Conservation (phyloP, 1,140 invertebrate genomes). For the Propsilocerus akamusi region DNA sequence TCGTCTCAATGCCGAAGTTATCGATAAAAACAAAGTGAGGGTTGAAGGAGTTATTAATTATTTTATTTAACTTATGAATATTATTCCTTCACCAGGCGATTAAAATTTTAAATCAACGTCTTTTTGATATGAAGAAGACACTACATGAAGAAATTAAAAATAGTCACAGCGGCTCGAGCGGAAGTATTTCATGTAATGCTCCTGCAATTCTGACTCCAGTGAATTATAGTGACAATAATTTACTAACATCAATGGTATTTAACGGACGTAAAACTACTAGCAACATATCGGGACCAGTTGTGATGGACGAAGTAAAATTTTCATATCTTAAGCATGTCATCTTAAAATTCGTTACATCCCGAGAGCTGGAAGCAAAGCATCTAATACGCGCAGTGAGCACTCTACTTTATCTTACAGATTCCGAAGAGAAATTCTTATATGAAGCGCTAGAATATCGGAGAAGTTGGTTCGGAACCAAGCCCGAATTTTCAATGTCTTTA, state of each 20-base stretch:
- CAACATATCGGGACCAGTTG: constrained; percentile 21
- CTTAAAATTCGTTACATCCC: constrained; percentile 76
- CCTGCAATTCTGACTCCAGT: constrained; percentile 10
- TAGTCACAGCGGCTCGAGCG: constrained; percentile 21
- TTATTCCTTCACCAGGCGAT: constrained; percentile 44
- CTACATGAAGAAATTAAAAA: constrained; percentile 66
- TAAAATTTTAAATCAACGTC: constrained; percentile 67
- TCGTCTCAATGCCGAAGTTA: constrained; percentile 52
- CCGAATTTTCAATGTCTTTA: too few relatives aligned
- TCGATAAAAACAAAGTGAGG: constrained; percentile 56
- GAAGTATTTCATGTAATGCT: constrained; percentile 10
- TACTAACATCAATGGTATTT: background rate
- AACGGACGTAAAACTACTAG: background rate
- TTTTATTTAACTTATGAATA: background rate
- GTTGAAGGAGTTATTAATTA: background rate
- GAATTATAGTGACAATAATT: constrained; percentile 6
- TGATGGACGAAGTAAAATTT: constrained; percentile 28
- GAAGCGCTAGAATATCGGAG: constrained; percentile 76
- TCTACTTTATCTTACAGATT: constrained; percentile 60
- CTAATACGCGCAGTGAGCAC: constrained; percentile 73
- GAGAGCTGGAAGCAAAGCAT: constrained; percentile 74
- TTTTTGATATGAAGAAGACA: constrained; percentile 79
- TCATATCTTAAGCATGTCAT: constrained; percentile 85
- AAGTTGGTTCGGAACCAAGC: constrained; percentile 76
- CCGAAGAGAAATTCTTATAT: constrained; percentile 72